phyloP scores from a whole-genome alignment of 2,797 vertebrate genomes.

The Emydoidea blandingii region DNA sequence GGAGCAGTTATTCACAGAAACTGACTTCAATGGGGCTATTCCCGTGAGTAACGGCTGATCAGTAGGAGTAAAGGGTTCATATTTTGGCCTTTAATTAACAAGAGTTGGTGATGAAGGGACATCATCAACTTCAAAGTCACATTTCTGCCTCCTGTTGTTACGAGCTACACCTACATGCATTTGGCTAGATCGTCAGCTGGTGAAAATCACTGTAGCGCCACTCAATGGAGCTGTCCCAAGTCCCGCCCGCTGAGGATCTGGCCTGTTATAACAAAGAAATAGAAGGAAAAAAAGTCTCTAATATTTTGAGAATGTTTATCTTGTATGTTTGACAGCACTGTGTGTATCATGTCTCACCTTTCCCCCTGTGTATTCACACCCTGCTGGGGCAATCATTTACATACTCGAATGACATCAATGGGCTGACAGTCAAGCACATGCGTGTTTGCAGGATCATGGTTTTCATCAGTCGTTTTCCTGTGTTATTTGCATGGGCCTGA shows the following conservation, averaged over 20 bases:
- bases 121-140: not conserved
- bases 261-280: not conserved
- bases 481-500: rapidly evolving
- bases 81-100: not conserved
- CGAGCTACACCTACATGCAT: not conserved
- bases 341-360: not conserved
- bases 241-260: rapidly evolving
- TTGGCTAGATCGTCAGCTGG: not conserved
- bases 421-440: not conserved
- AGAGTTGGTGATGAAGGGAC: too few species aligned
- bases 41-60: not conserved
- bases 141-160: not conserved
- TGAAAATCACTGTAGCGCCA: not conserved
- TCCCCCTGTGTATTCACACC: not conserved
- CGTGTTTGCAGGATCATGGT: not conserved
- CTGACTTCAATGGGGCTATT: not conserved
- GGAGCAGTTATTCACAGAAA: not conserved
- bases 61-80: not conserved
- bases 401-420: not conserved
- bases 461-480: not conserved
- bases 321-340: not conserved
- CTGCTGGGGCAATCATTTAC: not conserved
- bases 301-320: not conserved
- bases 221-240: not conserved
- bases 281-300: not conserved